Evolutionary conservation across 2,113 vertebrate genomes (phyloP).

Genomic region (Apus apus): DNA sequence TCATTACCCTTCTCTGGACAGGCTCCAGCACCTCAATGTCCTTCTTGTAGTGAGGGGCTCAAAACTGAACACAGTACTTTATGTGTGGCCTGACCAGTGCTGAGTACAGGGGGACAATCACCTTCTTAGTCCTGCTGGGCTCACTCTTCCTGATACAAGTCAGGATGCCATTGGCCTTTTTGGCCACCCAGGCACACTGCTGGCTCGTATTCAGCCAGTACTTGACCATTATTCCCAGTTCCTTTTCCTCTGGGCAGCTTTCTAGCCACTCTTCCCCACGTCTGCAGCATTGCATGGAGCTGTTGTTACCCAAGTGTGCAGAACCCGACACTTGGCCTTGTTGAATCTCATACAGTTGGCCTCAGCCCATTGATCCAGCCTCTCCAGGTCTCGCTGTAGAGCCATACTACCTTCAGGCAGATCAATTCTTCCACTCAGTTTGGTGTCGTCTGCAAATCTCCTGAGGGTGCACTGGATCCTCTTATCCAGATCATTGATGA

Average conservation of each 20-base stretch:
- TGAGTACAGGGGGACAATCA: neutral
- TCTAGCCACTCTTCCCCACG: neutral
- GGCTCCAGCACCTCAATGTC: no score
- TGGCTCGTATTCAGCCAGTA: neutral
- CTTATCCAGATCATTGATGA: neutral
- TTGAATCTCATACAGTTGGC: neutral
- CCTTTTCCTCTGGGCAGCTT: neutral
- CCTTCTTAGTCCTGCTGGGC: neutral
- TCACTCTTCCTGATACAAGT: neutral
- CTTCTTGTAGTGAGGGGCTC: no score
- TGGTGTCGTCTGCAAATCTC: neutral
- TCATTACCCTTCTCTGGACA: no score
- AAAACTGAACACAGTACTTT: neutral
- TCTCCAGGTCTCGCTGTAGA: neutral
- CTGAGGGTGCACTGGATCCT: neutral
- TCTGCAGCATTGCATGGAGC: fast-evolving
- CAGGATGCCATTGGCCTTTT: neutral
- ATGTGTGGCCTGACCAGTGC: neutral
- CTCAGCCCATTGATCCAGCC: fast-evolving
- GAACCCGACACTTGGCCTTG: neutral
- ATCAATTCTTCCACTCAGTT: neutral
- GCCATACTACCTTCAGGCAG: neutral
- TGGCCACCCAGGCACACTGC: neutral
- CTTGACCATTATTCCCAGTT: no score
- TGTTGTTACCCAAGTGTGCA: neutral